A percentile compares a stretch with the other conserved stretches of the same genome.
Conservation (phyloP, 2,797 vertebrate genomes). For the Arctocebus calabarensis region DNA sequence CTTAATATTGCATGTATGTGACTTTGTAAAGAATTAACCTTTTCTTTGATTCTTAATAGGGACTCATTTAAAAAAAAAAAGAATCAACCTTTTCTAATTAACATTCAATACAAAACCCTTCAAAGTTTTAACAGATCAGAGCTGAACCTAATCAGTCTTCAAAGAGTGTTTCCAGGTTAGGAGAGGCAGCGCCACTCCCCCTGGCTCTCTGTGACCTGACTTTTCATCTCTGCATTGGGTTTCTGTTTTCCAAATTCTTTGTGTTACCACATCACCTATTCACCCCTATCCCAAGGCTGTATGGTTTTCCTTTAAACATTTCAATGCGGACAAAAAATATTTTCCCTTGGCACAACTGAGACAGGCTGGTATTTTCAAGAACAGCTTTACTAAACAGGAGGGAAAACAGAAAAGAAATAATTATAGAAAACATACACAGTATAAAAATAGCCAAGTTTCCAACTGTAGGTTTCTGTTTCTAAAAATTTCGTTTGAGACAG, state of each 20-base stretch:
- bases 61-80: not conserved
- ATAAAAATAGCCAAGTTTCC: conserved; percentile 78
- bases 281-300: not conserved
- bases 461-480: conserved; percentile 77
- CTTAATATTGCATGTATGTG: not conserved
- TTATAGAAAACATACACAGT: conserved; percentile 76
- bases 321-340: conserved; percentile 53
- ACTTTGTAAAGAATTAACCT: conserved; percentile 49
- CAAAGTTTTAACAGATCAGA: conserved; percentile 17
- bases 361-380: conserved; percentile 78
- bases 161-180: not conserved
- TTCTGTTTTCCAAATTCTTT: conserved; percentile 37
- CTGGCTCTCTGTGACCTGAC: not conserved
- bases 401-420: conserved; percentile 81
- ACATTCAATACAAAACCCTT: not conserved
- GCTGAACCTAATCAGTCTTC: not conserved
- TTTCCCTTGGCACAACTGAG: conserved; percentile 59
- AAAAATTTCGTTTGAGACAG: conserved; percentile 71
- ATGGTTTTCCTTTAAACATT: conserved; percentile 55
- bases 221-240: not conserved
- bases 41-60: not conserved
- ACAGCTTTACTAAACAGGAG: conserved; percentile 79
- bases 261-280: not conserved
- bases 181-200: not conserved
- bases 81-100: conserved; percentile 50